These are phyloP conservation scores for Dendropsophus ebraccatus DNA, from an alignment of 2,113 vertebrate genomes.

Conservation along the genomic window DNA sequence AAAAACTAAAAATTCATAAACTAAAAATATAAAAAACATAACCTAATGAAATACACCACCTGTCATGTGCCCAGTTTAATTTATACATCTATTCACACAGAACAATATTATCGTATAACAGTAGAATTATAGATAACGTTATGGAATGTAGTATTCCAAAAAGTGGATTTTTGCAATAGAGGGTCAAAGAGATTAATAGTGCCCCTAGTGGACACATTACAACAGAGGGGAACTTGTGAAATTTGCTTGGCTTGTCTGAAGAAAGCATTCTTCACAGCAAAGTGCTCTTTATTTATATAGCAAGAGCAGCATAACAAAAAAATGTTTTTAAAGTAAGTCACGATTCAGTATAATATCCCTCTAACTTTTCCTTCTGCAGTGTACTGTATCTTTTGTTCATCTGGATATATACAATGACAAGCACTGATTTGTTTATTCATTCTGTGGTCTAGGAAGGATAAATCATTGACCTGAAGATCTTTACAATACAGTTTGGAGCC, in stretches of 20 bases:
- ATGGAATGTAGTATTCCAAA: background rate
- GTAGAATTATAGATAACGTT: background rate
- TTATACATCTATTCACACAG: background rate
- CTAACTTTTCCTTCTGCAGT: constrained; percentile 2
- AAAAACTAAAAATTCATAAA: too few relatives aligned
- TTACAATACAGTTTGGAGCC: constrained; percentile 49
- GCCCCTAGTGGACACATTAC: background rate
- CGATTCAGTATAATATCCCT: constrained; percentile 13
- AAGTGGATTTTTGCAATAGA: background rate
- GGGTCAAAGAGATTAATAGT: background rate
- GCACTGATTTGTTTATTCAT: constrained; percentile 43
- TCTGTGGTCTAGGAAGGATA: constrained; percentile 49
- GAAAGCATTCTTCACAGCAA: background rate
- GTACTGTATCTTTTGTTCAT: constrained; percentile 42
- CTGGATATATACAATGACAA: constrained; percentile 44
- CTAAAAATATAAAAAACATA: too few relatives aligned
- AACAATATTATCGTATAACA: background rate
- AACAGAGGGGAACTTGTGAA: background rate
- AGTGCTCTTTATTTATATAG: background rate
- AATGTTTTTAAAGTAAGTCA: constrained; percentile 6
- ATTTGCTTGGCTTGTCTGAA: background rate
- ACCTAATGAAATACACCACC: too few relatives aligned
- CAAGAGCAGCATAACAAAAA: constrained; percentile 8
- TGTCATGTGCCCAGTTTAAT: too few relatives aligned
- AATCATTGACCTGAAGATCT: constrained; percentile 43